Conservation (phyloP, 2,113 vertebrate genomes). For the Oncorhynchus gorbuscha region DNA sequence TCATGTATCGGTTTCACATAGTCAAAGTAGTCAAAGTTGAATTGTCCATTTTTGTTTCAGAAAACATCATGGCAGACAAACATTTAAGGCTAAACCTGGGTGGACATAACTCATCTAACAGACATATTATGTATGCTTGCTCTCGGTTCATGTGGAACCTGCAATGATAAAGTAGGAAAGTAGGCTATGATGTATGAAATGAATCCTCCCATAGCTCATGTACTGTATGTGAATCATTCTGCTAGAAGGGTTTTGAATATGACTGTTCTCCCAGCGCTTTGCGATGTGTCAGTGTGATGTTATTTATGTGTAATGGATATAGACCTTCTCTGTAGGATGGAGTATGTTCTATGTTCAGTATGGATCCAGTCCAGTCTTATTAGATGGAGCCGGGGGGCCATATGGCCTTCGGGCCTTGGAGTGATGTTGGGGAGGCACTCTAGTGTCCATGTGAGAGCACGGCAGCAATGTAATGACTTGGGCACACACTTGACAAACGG, state of each 20-base stretch:
- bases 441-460: conserved; percentile 30
- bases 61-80: no score
- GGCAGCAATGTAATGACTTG: conserved; percentile 20
- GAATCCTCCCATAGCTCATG: background rate
- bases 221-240: background rate
- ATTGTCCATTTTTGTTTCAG: no score
- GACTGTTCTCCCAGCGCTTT: background rate
- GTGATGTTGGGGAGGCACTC: conserved; percentile 8
- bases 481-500: conserved; percentile 34
- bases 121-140: no score
- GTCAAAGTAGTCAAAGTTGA: no score
- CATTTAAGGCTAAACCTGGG: no score
- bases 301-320: no score
- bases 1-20: no score
- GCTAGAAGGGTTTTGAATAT: background rate
- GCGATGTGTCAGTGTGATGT: background rate
- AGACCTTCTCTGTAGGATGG: background rate
- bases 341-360: background rate
- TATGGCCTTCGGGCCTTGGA: conserved; percentile 28
- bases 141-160: no score
- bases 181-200: background rate
- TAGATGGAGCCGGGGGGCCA: conserved; percentile 16
- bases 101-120: no score
- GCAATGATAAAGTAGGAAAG: no score
- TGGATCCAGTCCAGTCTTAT: conserved; percentile 29